Percentiles rank a stretch among this genome's conserved stretches.
These are phyloP conservation scores for Biston stratarius DNA, from an alignment of 2,888 invertebrate species.

Conservation along the genomic window DNA sequence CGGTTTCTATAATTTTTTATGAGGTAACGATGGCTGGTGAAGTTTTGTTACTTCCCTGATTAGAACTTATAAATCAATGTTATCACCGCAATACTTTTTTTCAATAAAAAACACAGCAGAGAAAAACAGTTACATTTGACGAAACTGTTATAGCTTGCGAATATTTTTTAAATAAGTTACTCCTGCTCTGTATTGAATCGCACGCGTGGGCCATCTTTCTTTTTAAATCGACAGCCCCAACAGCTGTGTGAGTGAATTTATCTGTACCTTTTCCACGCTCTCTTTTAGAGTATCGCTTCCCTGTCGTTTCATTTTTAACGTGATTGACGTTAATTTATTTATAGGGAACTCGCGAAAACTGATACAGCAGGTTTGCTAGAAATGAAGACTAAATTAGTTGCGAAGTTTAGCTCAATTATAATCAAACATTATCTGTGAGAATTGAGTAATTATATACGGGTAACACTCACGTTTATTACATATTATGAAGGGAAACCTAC, in stretches of 20 bases:
- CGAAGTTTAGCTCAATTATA: no score
- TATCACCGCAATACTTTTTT: no score
- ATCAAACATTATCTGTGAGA: no score
- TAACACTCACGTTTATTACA: no score
- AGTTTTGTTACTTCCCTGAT: no score
- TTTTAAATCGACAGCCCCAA: constrained; percentile 8
- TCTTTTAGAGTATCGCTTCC: constrained; percentile 1
- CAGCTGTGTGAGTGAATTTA: constrained; percentile 12
- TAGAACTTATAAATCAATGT: no score
- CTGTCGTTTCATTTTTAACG: neutral
- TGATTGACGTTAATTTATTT: constrained; percentile 8
- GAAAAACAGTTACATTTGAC: neutral
- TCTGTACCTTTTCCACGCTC: neutral
- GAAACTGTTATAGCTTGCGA: constrained; percentile 3
- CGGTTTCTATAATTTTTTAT: no score
- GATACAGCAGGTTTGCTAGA: neutral
- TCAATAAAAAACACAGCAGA: neutral
- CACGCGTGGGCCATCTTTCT: constrained; percentile 9
- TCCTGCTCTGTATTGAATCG: neutral
- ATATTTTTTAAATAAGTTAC: constrained; percentile 1
- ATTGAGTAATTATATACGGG: no score
- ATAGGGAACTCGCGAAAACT: neutral
- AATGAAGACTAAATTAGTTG: neutral
- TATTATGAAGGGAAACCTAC: no score
- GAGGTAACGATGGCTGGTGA: no score